Base-by-base conservation (phyloP, 2,797 vertebrate species). In the Anguilla marmorata region DNA sequence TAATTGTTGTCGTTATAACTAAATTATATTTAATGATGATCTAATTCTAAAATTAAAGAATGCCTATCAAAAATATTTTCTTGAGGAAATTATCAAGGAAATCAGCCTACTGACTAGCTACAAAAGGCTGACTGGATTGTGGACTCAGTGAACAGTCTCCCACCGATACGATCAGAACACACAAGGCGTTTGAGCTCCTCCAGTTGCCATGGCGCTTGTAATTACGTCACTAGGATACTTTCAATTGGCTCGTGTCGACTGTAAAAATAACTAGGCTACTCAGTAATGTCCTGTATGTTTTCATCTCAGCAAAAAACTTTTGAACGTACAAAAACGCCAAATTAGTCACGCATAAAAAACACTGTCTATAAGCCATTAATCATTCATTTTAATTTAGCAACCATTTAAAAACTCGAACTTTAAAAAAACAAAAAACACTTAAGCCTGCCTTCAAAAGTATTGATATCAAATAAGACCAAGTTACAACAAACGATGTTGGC, bases 201-300 rank as follows among this genome's bases (percentile, higher is more conserved):
- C 45, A 24, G 79, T 82, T 82, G 41, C 79, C 45, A 82, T 82
- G 79, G 79, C 19, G 45, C 45, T 82, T 48, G 79, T n/a, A 76
- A 14, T 76, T 82, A 82, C 79, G 79, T 82, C 79, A 82, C 79
- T 19, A 82, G 1, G 41, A 24, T 50, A 82, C 41, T 48, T 82
- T 82, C 79, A 24, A 48, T 50, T 50, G 37, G 37, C 7, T 11
- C 0, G 19, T 82, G 6, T 4, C 66, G 66, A 33, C 27, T 72
- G 66, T 72, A 33, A 76, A 76, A 76, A 76, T 52, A 52, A 52
- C 6, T 52, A 69, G 66, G 66, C 27, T 24, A 37, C 72, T 41
- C 30, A 76, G 33, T 72, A 27, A 3, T 21, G 14, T 41, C 37
- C 37, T 16, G 27, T 30, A 30, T 24, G 6, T 69, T 69, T 69